A percentile compares a stretch with the other conserved stretches of the same genome.
phyloP scores from a whole-genome alignment of 2,888 invertebrate genomes.

The Meiosimyza platycephala region DNA sequence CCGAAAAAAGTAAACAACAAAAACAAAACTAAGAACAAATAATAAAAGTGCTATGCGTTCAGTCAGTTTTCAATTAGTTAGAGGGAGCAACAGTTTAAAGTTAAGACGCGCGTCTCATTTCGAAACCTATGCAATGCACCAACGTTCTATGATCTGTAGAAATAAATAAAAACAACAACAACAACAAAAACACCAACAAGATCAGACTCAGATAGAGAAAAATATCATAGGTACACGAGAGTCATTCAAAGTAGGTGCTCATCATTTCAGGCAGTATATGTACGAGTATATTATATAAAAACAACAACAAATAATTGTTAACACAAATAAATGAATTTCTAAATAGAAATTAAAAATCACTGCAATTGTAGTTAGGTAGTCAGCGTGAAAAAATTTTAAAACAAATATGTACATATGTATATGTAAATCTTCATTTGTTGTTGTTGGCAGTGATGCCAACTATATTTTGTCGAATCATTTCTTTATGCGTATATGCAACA shows the following conservation, averaged over 20 bases:
- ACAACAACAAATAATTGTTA: slow-evolving; percentile 21
- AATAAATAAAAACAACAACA: not conserved
- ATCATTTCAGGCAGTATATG: not conserved
- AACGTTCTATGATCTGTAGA: not conserved
- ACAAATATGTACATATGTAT: not conserved
- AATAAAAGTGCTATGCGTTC: not conserved
- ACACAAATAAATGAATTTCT: slow-evolving; percentile 9
- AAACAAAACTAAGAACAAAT: no score
- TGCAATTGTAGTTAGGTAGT: not conserved
- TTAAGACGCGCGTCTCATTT: not conserved
- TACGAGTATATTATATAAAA: not conserved
- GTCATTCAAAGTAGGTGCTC: not conserved
- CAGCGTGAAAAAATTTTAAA: not conserved
- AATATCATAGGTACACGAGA: not conserved
- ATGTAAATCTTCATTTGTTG: not conserved
- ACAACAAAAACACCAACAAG: not conserved
- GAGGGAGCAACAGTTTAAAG: not conserved
- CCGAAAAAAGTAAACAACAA: slow-evolving; percentile 9
- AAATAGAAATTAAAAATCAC: slow-evolving; percentile 18
- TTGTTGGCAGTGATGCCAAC: not conserved
- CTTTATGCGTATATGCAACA: not conserved
- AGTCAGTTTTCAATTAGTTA: slow-evolving; percentile 29
- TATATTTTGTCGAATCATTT: not conserved
- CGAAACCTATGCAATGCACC: slow-evolving; percentile 4
- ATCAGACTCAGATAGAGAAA: not conserved